These are phyloP conservation scores for Malurus cyaneus DNA, from an alignment of 2,113 vertebrate species.

Conservation along the genomic window DNA sequence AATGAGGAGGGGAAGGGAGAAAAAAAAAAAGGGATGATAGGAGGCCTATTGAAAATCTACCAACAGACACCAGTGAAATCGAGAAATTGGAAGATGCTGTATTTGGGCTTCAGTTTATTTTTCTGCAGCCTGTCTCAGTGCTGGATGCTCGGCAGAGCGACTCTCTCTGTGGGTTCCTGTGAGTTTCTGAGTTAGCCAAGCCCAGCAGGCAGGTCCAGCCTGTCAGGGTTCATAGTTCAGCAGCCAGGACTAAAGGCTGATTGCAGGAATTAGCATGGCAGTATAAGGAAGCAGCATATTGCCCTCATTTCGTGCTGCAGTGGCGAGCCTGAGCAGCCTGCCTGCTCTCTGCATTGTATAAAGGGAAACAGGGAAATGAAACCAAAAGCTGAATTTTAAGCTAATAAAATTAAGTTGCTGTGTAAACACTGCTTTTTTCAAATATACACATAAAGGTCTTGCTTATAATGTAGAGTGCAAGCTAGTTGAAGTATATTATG, in stretches of 20 bases:
- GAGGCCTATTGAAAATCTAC: constrained; percentile 65
- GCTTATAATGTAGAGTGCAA: neutral
- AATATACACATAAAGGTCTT: neutral
- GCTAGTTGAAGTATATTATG: neutral
- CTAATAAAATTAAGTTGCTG: neutral
- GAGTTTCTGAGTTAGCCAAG: neutral
- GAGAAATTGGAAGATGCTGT: constrained; percentile 10
- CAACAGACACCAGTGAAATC: constrained; percentile 31
- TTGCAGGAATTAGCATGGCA: neutral
- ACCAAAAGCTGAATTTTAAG: neutral
- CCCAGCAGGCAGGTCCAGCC: neutral
- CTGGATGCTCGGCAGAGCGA: neutral
- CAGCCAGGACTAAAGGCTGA: neutral
- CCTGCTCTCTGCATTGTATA: neutral
- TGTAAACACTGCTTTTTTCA: neutral
- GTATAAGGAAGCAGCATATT: neutral
- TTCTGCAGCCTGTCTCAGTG: neutral
- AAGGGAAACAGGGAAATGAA: neutral
- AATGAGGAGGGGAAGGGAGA: constrained; percentile 42
- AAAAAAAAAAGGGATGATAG: constrained; percentile 33
- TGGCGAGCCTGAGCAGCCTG: neutral
- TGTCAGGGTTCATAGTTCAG: neutral
- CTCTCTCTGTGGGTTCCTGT: neutral
- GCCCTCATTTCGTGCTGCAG: neutral
- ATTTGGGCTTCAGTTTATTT: constrained; percentile 10